Evolutionary conservation across 2,888 invertebrate genomes (phyloP).

Genomic region (Branchellion lobata): DNA sequence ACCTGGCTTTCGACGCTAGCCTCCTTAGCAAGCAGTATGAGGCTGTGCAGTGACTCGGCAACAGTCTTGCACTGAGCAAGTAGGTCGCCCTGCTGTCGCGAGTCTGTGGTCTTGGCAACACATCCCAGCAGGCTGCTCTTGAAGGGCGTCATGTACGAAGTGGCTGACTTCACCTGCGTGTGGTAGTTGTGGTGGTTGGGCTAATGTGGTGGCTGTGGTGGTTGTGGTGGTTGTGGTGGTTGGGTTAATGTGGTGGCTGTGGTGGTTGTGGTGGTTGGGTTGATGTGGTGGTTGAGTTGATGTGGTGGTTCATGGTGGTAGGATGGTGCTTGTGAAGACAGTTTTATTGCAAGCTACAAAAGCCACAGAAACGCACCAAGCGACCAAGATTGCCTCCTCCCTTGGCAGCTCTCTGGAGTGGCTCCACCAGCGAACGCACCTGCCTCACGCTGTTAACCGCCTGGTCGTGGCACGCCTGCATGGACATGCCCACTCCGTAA

Average conservation of each 20-base stretch:
- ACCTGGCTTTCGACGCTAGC: slow-evolving; percentile 64
- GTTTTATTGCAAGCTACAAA: neutral
- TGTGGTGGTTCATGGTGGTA: neutral
- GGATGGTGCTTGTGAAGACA: neutral
- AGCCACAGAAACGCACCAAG: slow-evolving; percentile 67
- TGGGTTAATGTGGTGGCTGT: too few species aligned
- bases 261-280: too few species aligned
- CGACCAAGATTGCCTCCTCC: slow-evolving; percentile 89
- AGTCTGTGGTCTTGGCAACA: slow-evolving; percentile 79
- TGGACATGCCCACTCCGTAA: neutral
- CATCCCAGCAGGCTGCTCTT: slow-evolving; percentile 77
- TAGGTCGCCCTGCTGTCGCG: slow-evolving; percentile 80
- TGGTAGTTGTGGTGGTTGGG: neutral
- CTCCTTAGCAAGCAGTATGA: slow-evolving; percentile 81
- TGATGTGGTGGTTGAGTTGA: too few species aligned
- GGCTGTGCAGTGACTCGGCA: slow-evolving; percentile 83
- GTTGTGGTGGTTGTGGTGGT: too few species aligned
- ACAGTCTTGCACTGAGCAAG: slow-evolving; percentile 91
- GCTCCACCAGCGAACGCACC: slow-evolving; percentile 81
- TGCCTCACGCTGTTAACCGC: slow-evolving; percentile 71
- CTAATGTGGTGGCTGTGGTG: too few species aligned
- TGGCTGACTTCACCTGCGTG: slow-evolving; percentile 60
- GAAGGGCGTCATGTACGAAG: slow-evolving; percentile 74
- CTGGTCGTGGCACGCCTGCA: slow-evolving; percentile 60
- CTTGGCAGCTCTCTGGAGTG: slow-evolving; percentile 80